Evolutionary conservation across 2,797 vertebrate species (phyloP).

Genomic region (Onychomys leucogaster): DNA sequence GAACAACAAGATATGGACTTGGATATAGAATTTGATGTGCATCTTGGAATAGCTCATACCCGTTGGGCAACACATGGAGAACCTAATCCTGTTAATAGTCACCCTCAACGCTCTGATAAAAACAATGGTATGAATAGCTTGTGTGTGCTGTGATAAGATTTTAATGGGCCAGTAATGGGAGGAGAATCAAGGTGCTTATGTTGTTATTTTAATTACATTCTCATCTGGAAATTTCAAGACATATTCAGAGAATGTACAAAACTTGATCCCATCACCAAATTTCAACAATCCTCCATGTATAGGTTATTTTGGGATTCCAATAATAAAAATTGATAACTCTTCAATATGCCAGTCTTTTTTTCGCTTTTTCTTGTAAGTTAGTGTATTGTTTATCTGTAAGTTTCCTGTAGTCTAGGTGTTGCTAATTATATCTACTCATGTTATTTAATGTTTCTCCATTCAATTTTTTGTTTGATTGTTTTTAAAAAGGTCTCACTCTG

Average conservation of each 20-base stretch:
- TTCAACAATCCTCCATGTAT: background rate
- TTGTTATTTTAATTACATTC: slow-evolving; percentile 29
- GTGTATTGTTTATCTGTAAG: background rate
- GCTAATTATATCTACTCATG: background rate
- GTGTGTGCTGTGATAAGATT: background rate
- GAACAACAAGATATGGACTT: slow-evolving; percentile 96
- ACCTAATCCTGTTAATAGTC: slow-evolving; percentile 96
- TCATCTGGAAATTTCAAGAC: slow-evolving; percentile 35
- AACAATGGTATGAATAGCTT: slow-evolving; percentile 91
- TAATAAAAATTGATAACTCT: background rate
- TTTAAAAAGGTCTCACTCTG: background rate
- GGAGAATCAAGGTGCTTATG: background rate
- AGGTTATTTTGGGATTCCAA: slow-evolving; percentile 12
- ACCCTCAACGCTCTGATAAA: slow-evolving; percentile 98
- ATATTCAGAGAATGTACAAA: background rate
- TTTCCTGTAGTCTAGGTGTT: slow-evolving; percentile 36
- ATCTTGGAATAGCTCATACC: slow-evolving; percentile 98
- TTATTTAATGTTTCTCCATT: slow-evolving; percentile 21
- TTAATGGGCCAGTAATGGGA: background rate
- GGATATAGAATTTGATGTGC: slow-evolving; percentile 97
- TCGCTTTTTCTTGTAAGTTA: slow-evolving; percentile 38
- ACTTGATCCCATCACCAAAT: background rate
- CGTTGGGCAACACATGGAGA: slow-evolving; percentile 98
- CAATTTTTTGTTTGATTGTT: background rate
- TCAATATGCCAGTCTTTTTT: background rate